Conservation (phyloP, 64 coral and sea anemone species). For the Montipora foliosa region DNA sequence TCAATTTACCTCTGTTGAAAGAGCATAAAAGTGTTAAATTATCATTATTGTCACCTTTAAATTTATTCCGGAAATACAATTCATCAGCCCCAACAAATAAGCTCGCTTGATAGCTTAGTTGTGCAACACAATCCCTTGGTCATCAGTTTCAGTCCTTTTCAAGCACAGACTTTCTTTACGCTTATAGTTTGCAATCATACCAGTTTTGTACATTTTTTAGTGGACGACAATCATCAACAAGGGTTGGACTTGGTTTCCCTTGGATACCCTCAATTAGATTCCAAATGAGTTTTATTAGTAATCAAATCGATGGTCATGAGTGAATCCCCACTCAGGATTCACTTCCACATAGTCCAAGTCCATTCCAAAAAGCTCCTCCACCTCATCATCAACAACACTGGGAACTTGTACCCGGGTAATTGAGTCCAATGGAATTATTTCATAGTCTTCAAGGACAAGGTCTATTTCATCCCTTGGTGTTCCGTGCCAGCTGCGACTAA, state of each 20-base stretch:
- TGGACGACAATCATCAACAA: too few species aligned
- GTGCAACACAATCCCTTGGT: too few species aligned
- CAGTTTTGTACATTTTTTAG: too few species aligned
- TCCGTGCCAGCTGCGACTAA: slow-evolving; percentile 91
- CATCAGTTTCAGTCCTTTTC: too few species aligned
- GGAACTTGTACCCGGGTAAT: slow-evolving; percentile 51
- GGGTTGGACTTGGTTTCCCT: background rate
- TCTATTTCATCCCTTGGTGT: slow-evolving; percentile 77
- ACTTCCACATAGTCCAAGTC: slow-evolving; percentile 60
- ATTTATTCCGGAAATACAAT: too few species aligned
- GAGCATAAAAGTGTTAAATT: too few species aligned
- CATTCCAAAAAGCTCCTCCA: slow-evolving; percentile 57
- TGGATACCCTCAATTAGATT: background rate
- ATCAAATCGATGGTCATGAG: slow-evolving; percentile 34
- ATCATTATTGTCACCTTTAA: too few species aligned
- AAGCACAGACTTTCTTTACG: too few species aligned
- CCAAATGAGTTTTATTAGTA: background rate
- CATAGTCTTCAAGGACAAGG: slow-evolving; percentile 89
- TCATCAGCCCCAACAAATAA: too few species aligned
- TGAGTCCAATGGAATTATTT: slow-evolving; percentile 85
- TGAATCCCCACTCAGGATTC: background rate
- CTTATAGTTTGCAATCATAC: too few species aligned
- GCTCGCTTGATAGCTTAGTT: too few species aligned
- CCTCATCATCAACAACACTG: slow-evolving; percentile 11
- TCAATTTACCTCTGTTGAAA: too few species aligned